A percentile compares a stretch with the other conserved stretches of the same genome.
These are phyloP conservation scores for Spodoptera exigua DNA, from an alignment of 2,888 invertebrate genomes.

Conservation along the genomic window DNA sequence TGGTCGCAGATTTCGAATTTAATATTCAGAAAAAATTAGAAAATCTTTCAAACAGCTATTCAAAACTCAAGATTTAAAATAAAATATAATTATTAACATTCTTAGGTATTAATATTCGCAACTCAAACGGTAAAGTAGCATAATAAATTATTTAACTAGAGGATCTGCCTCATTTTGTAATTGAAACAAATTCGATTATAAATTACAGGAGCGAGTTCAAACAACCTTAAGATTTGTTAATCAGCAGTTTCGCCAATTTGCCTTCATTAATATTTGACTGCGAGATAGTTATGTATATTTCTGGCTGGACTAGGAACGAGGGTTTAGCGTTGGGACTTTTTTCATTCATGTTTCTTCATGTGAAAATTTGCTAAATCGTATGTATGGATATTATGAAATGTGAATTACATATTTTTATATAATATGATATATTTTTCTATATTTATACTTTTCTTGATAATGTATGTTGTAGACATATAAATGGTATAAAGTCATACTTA, in stretches of 20 bases:
- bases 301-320: too few species aligned
- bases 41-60: too few species aligned
- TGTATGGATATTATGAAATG: not conserved
- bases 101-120: constrained; percentile 7
- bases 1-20: too few species aligned
- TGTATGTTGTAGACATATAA: too few species aligned
- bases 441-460: too few species aligned
- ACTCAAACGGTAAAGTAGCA: constrained; percentile 20
- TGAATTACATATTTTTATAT: not conserved
- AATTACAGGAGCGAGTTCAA: constrained; percentile 47
- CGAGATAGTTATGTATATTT: constrained; percentile 16
- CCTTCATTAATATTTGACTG: constrained; percentile 51
- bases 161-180: constrained; percentile 45
- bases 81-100: constrained; percentile 13
- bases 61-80: not conserved
- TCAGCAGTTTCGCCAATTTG: constrained; percentile 51
- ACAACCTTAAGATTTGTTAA: constrained; percentile 49
- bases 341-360: too few species aligned
- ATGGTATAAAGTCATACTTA: too few species aligned
- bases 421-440: too few species aligned
- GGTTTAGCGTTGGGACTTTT: too few species aligned
- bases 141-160: constrained; percentile 45
- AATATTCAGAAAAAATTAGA: too few species aligned
- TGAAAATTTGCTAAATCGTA: too few species aligned
- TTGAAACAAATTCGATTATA: constrained; percentile 55